Percentiles rank a stretch among this genome's conserved stretches.
phyloP scores from a whole-genome alignment of 2,113 vertebrate genomes.

The Tenrec ecaudatus region DNA sequence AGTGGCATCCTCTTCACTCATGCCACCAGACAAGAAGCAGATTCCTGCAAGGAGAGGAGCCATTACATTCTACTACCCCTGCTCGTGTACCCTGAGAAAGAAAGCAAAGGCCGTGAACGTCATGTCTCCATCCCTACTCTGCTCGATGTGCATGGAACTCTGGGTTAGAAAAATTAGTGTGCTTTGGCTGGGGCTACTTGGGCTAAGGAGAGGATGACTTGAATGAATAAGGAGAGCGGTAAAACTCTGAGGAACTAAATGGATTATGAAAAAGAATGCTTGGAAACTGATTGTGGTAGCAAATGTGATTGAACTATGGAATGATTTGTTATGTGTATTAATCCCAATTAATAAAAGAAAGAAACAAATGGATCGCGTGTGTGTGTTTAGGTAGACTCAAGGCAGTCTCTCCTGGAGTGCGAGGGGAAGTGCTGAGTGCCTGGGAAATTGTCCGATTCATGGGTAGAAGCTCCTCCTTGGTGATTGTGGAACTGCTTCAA shows the following conservation, averaged over 20 bases:
- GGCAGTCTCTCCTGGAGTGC: neutral
- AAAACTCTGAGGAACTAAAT: neutral
- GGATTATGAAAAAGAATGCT: neutral
- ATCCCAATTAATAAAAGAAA: too few relatives aligned
- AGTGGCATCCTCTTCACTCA: constrained; percentile 98
- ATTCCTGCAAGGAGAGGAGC: constrained; percentile 89
- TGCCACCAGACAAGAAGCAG: constrained; percentile 98
- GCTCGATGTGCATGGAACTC: neutral
- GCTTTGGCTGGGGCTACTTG: neutral
- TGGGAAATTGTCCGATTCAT: neutral
- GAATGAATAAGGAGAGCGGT: neutral
- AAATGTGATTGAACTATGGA: too few relatives aligned
- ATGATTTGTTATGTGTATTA: too few relatives aligned
- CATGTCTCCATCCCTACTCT: neutral
- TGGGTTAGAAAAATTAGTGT: neutral
- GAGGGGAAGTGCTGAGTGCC: neutral
- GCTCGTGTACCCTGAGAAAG: neutral
- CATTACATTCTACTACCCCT: neutral
- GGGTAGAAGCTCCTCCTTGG: neutral
- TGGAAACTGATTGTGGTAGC: too few relatives aligned
- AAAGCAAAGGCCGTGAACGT: neutral
- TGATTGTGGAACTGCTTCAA: neutral
- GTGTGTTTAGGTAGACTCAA: neutral
- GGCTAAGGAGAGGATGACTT: neutral
- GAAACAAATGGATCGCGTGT: neutral